Base-by-base conservation (phyloP, 2,888 invertebrate genomes). In the Drosophila austrosaltans region DNA sequence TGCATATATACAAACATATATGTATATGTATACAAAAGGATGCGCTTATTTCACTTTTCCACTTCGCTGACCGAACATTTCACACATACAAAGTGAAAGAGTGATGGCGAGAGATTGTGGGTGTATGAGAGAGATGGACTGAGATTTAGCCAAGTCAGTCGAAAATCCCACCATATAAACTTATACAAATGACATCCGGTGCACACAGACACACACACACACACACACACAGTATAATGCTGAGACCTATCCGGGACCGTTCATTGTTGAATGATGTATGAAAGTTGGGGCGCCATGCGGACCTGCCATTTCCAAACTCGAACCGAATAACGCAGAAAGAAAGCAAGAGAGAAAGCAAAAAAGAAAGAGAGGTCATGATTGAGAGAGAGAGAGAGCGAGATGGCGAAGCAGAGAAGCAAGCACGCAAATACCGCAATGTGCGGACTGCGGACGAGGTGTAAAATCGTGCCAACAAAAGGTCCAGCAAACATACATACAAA, bases 131-230 rank as follows among this genome's bases (percentile, higher is more conserved):
- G 39, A 66, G 57, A 16, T 40, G 60, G 48, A 61, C 42, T 48
- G 6, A 61, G 40, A 36, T 44, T 44, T 67, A 54, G 69, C 42
- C 72, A 76, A 70, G 74, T 69, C 68, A 57, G 66, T 65, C 53
- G 72, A 78, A 83, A 87, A 72, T 75, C 66, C 64, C 67, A 68
- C 66, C 75, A 83, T 75, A 81, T 77, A 76, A 78, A 78, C 75
- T 83, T 75, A 86, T 77, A 78, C 87, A 83, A 87, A 87, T 82
- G 82, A 84, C 81, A 87, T 87, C 82, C 87, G 81, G 73, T 56
- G 28, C 62, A 53, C 62, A 42, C 39, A 54, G 54, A 61, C 40
- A 54, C 30, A 28, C 36, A 42, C 30, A 40, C 36, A 30, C 36
- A 57, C 66, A 58, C 25, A 67, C n/a, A 53, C 20, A 58, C 28